Base-by-base conservation (phyloP, 2,888 invertebrate species). In the Nipponacmea schrenckii region DNA sequence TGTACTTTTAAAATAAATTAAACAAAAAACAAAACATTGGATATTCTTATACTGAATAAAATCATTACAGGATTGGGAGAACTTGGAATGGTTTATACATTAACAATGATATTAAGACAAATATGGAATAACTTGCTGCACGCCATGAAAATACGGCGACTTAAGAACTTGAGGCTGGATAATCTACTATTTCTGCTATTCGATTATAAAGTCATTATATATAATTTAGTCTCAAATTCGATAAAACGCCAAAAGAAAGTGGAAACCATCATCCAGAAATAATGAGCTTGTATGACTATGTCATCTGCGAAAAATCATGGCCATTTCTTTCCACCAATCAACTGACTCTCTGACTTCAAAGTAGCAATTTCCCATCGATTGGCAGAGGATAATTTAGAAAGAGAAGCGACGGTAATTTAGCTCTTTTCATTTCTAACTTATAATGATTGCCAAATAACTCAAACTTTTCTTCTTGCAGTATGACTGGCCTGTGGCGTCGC, bases 291-390 rank as follows among this genome's bases (percentile, higher is more conserved):
- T 50, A 70, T 70, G 39, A 66, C 64, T 50, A 20, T 66, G 70
- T 64, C 66, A 66, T 70, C 70, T 70, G 70, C 64, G 64, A 65
- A 56, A 65, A 65, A 66, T 70, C 70, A 62, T 56, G 64, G 65
- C 56, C 64, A 27, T 17, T 48, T 56, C 65, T n/a, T 48, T 31
- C 24, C 44, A 56, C 66, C 66, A 70, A 70, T 70, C 70, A 65
- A 62, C 62, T 62, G 20, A 26, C 68, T 31, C 39, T 20, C 39
- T 65, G 48, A 39, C 39, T 56, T 46, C 67, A 81, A 81, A 79
- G 78, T 80, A 77, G 79, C 74, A 81, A 81, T 81, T 81, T 81
- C 69, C 70, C 76, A 81, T 81, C 75, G 81, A 81, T 79, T 76
- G 67, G 67, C 48, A 62, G 63, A 69, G 73, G 75, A 74, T 79